These are phyloP conservation scores for Panthera tigris DNA, from an alignment of 2,113 vertebrate species.

Conservation along the genomic window DNA sequence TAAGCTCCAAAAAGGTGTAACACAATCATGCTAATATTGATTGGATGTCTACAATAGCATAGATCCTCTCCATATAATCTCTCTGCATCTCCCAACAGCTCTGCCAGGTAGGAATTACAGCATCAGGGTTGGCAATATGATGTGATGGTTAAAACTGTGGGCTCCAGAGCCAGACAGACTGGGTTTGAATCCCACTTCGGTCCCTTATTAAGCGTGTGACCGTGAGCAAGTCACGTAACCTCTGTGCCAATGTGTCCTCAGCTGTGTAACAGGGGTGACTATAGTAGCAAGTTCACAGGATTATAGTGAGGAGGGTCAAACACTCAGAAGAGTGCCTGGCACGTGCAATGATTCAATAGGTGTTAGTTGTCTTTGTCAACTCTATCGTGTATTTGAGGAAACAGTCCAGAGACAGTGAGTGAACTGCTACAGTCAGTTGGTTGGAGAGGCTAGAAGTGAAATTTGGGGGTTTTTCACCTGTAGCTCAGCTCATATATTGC, in stretches of 20 bases:
- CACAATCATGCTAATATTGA: background rate
- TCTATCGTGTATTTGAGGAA: background rate
- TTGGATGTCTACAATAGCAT: background rate
- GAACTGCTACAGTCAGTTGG: background rate
- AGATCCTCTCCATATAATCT: background rate
- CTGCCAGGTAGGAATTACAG: background rate
- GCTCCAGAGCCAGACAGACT: background rate
- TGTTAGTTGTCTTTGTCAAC: no score
- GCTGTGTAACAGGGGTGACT: background rate
- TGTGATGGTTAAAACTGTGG: background rate
- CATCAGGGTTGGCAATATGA: no score
- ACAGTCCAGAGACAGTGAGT: background rate
- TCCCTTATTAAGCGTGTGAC: background rate
- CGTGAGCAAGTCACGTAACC: background rate
- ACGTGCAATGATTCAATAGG: fast-evolving
- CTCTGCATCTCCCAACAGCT: background rate
- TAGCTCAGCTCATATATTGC: background rate
- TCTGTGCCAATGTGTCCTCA: background rate
- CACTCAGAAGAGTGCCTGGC: background rate
- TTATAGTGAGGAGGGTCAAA: background rate
- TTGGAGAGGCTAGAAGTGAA: background rate
- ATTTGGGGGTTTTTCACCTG: background rate
- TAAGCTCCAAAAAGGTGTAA: background rate
- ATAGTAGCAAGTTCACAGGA: background rate
- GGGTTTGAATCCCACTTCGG: background rate